Percentiles rank a stretch among this genome's conserved stretches.
Evolutionary conservation across 2,113 vertebrate genomes (phyloP).

Genomic region (Clinocottus analis): DNA sequence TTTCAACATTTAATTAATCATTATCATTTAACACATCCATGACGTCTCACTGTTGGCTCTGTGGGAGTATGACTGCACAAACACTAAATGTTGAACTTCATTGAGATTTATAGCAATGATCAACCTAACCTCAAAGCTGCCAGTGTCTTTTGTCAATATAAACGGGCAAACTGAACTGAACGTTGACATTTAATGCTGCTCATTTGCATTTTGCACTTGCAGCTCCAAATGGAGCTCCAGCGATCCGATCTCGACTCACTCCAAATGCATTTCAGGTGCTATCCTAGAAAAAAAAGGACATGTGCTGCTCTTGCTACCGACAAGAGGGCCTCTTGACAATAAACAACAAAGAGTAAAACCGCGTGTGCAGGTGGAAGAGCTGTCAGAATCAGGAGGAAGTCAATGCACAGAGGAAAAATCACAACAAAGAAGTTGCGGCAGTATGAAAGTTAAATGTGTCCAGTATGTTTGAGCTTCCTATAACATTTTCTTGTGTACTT

Average conservation of each 20-base stretch:
- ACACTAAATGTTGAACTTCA: neutral
- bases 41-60: neutral
- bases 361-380: neutral
- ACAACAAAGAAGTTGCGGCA: neutral
- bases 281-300: neutral
- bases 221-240: slow-evolving; percentile 9
- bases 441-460: neutral
- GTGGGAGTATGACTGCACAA: neutral
- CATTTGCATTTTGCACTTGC: slow-evolving; percentile 17
- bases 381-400: neutral
- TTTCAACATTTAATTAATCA: slow-evolving; percentile 18
- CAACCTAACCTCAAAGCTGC: too few species aligned
- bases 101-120: neutral
- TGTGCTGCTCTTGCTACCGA: slow-evolving; percentile 1
- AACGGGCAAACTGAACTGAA: too few species aligned
- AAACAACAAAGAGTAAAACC: slow-evolving; percentile 8
- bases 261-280: neutral
- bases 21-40: neutral
- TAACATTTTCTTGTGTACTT: neutral
- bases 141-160: too few species aligned
- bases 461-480: neutral
- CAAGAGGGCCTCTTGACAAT: neutral
- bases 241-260: neutral
- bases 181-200: slow-evolving; percentile 13
- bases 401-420: neutral